phyloP scores from a whole-genome alignment of 1,140 invertebrate genomes.

The Vollenhovia emeryi region DNA sequence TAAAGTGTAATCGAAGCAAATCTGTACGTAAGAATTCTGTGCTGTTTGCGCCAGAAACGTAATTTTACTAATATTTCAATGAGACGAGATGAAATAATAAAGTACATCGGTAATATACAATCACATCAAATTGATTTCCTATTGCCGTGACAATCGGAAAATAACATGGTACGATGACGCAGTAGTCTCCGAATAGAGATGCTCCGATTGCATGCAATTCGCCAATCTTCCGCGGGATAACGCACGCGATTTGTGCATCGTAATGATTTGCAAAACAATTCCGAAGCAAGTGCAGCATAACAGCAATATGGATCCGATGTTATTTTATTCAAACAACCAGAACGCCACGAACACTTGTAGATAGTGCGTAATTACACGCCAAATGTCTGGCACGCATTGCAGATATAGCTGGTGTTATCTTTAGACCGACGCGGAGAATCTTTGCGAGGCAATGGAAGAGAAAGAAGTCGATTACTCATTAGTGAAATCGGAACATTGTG shows the following conservation, averaged over 20 bases:
- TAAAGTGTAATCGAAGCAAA: not conserved
- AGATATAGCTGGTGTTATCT: slow-evolving; percentile 60
- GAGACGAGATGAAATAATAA: not conserved
- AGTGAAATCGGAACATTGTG: not conserved
- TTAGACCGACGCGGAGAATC: slow-evolving; percentile 59
- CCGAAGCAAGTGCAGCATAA: not conserved
- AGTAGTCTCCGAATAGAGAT: not conserved
- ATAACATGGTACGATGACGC: not conserved
- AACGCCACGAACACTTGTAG: not conserved
- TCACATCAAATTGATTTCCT: slow-evolving; percentile 18
- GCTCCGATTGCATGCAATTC: not conserved
- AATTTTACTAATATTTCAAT: not conserved
- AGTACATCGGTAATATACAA: not conserved
- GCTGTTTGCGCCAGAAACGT: not conserved
- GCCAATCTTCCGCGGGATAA: not conserved
- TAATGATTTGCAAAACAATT: slow-evolving; percentile 11
- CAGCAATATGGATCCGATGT: not conserved
- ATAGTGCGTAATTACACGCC: slow-evolving; percentile 45
- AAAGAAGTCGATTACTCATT: not conserved
- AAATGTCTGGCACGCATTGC: slow-evolving; percentile 45
- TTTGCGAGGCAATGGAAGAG: not conserved
- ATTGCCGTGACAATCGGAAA: not conserved
- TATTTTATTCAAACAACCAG: slow-evolving; percentile 7
- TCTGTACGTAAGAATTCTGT: not conserved
- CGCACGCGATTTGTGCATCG: not conserved